Base-by-base conservation (phyloP, 64 coral and sea anemone species). In the Stichodactyla helianthus region DNA sequence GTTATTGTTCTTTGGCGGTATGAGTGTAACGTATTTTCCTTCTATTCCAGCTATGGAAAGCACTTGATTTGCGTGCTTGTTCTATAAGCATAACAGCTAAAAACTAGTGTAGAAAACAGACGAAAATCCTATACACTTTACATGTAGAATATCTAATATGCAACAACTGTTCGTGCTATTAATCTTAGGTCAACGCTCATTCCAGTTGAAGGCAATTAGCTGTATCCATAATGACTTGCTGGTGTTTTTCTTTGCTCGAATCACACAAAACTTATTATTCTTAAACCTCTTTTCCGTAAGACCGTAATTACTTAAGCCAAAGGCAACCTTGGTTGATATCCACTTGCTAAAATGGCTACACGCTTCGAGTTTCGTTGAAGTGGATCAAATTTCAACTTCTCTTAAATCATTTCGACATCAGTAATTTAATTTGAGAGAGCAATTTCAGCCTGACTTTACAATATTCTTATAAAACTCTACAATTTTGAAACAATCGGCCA, bases 191-290 rank as follows among this genome's bases (percentile, higher is more conserved):
- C 22, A 8, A 9, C 26, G 25, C 26, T 74, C 25, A 74, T 74
- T 28, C 25, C n/a, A 74, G 4, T 27, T 27, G 5, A 28, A 74
- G 25, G 5, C 68, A 74, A 74, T 28, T 74, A 13, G 12, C 0
- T 74, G 12, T n/a, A 74, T 74, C 68, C 26, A 13, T 74, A 23
- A 31, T 74, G 68, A 23, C 8, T 31, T 74, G 25, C 8, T 74
- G 8, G n/a, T 74, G 68, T 74, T 74, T 27, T 74, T 74, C 68
- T 74, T 74, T 74, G 68, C 68, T 74, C 68, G 27, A 74, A 74
- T 74, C 68, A 74, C 68, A 74, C 68, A 31, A 26, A 74, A 12
- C 68, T 23, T 74, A 74, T 74, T 74, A 74, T 74, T 74, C 25
- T 74, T 74, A 23, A 31, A 74, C 22, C 23, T 74, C 25, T 74